These are phyloP conservation scores for Epsilonema sp. DNA, from an alignment of 2,888 invertebrate species.

Conservation along the genomic window DNA sequence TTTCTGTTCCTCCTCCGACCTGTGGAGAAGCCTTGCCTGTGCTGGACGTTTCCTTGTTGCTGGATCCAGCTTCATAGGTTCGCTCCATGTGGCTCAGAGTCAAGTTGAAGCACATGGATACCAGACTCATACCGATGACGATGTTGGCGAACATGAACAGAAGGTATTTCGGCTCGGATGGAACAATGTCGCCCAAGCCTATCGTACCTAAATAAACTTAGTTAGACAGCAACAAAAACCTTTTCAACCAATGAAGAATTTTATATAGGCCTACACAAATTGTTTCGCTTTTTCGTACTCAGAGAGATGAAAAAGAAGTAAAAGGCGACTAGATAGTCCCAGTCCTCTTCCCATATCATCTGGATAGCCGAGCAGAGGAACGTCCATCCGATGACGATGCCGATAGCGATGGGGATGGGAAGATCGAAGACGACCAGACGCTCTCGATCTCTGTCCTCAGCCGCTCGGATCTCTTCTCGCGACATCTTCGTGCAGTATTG, in stretches of 20 bases:
- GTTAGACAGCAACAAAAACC: neutral
- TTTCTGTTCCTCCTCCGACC: too few relatives aligned
- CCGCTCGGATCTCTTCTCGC: neutral
- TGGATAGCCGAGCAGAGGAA: too few relatives aligned
- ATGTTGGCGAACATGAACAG: conserved; percentile 73
- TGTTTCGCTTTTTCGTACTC: too few relatives aligned
- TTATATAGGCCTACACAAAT: too few relatives aligned
- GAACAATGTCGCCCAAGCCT: conserved; percentile 17
- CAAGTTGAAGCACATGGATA: conserved; percentile 87
- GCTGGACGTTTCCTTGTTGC: too few relatives aligned
- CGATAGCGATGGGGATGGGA: too few relatives aligned
- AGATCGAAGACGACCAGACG: neutral
- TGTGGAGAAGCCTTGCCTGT: too few relatives aligned
- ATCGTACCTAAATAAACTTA: conserved; percentile 3
- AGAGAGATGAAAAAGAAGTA: too few relatives aligned
- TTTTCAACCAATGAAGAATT: neutral
- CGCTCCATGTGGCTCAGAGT: conserved; percentile 43
- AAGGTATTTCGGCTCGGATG: conserved; percentile 57
- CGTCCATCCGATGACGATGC: too few relatives aligned
- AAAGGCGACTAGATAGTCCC: too few relatives aligned
- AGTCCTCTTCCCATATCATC: too few relatives aligned
- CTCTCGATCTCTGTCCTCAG: neutral
- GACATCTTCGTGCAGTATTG: neutral
- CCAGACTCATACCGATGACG: conserved; percentile 61
- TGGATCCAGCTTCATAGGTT: conserved; percentile 6